These are phyloP conservation scores for Diarsia dahlii DNA, from an alignment of 2,888 invertebrate species.

Conservation along the genomic window DNA sequence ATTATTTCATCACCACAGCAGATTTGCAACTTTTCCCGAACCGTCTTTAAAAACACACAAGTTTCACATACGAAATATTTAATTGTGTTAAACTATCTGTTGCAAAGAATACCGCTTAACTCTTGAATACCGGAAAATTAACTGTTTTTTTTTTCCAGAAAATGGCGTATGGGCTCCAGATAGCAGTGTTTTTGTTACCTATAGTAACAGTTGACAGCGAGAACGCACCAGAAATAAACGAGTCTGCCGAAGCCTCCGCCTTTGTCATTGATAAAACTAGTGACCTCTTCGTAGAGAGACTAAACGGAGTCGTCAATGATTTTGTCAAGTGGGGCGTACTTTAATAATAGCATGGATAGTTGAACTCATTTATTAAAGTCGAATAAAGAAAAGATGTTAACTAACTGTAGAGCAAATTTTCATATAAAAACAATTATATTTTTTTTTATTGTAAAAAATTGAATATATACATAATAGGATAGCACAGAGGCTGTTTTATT, in stretches of 20 bases:
- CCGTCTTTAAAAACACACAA: neutral
- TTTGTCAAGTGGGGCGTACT: conserved; percentile 71
- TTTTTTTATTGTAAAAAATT: no score
- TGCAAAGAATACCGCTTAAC: neutral
- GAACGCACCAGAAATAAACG: conserved; percentile 68
- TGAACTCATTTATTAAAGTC: neutral
- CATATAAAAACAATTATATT: no score
- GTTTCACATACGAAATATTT: neutral
- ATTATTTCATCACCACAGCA: neutral
- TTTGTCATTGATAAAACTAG: conserved; percentile 68
- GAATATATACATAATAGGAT: neutral
- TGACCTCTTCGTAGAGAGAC: conserved; percentile 68
- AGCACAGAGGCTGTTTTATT: neutral
- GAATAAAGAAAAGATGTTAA: neutral
- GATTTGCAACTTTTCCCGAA: neutral
- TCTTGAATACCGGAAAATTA: neutral
- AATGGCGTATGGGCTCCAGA: conserved; percentile 5
- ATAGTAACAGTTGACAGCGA: conserved; percentile 71
- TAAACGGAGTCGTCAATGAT: conserved; percentile 78
- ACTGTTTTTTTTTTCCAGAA: conserved; percentile 12
- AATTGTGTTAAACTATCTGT: neutral
- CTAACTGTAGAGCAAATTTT: neutral
- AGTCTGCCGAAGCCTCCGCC: conserved; percentile 35
- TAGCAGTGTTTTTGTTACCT: conserved; percentile 67
- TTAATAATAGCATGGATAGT: neutral